These are phyloP conservation scores for Pachyramphus minor DNA, from an alignment of 2,113 vertebrate species.

Conservation along the genomic window DNA sequence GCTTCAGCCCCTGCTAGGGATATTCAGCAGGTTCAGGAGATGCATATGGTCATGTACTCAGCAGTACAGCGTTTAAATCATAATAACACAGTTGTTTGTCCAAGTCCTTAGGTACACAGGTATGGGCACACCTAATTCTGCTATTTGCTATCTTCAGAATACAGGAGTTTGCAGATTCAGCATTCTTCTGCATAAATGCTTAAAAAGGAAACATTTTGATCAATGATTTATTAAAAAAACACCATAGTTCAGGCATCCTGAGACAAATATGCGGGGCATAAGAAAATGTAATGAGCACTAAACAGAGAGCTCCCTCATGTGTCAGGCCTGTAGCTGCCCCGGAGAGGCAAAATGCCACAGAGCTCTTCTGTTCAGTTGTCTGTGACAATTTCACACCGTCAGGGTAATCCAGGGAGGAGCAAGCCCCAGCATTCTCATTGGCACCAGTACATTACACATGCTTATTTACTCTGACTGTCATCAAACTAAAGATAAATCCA, in stretches of 20 bases:
- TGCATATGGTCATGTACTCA: neutral
- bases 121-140: neutral
- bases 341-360: neutral
- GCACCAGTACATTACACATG: neutral
- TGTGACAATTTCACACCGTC: neutral
- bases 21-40: neutral
- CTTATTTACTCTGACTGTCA: slow-evolving; percentile 24
- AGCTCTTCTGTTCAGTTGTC: neutral
- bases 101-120: neutral
- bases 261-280: neutral
- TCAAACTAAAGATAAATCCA: slow-evolving; percentile 37
- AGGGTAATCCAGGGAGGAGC: neutral
- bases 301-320: neutral
- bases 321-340: neutral
- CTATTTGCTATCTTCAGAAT: neutral
- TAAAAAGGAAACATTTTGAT: neutral
- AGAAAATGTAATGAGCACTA: neutral
- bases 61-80: neutral
- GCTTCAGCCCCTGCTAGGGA: neutral
- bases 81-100: neutral
- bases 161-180: neutral
- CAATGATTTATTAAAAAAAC: neutral
- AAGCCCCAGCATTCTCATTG: slow-evolving; percentile 11
- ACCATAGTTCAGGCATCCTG: neutral
- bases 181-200: neutral